These are phyloP conservation scores for Ageneiosus marmoratus DNA, from an alignment of 2,113 vertebrate genomes.

Conservation along the genomic window DNA sequence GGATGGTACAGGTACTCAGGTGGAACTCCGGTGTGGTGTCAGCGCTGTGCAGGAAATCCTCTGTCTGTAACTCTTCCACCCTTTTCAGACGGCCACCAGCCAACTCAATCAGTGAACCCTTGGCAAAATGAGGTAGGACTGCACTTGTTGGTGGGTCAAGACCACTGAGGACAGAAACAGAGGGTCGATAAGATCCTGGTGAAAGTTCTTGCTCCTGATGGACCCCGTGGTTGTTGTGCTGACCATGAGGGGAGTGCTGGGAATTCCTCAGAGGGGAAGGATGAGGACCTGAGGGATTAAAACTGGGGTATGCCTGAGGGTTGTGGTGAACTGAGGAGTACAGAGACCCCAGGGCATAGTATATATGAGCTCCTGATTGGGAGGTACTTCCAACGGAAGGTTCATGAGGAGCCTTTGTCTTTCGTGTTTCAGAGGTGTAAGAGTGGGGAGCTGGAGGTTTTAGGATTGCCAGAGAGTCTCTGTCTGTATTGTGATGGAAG, in stretches of 20 bases:
- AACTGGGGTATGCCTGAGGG: constrained; percentile 60
- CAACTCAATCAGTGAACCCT: constrained; percentile 78
- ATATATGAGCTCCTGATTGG: constrained; percentile 71
- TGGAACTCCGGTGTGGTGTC: constrained; percentile 75
- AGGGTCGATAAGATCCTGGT: constrained; percentile 50
- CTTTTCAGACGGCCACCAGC: constrained; percentile 73
- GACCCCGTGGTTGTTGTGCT: constrained; percentile 68
- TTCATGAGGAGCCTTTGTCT: constrained; percentile 61
- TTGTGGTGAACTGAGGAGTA: constrained; percentile 49
- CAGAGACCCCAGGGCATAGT: constrained; percentile 70
- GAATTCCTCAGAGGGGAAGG: constrained; percentile 67
- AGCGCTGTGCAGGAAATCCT: constrained; percentile 76
- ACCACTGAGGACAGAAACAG: constrained; percentile 56
- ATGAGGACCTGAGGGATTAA: constrained; percentile 67
- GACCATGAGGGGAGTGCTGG: constrained; percentile 64
- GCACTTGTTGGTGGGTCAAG: constrained; percentile 62
- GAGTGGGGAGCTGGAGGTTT: constrained; percentile 63
- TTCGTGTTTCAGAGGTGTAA: constrained; percentile 64
- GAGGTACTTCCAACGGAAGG: constrained; percentile 58
- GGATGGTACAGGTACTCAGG: constrained; percentile 77
- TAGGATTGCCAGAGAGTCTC: constrained; percentile 59
- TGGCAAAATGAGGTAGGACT: constrained; percentile 80
- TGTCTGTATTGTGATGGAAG: constrained; percentile 67
- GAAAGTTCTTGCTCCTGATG: constrained; percentile 62
- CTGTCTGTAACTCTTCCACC: constrained; percentile 76